These are phyloP conservation scores for Darevskia nairensis DNA, from an alignment of 2,797 vertebrate species.

Conservation along the genomic window DNA sequence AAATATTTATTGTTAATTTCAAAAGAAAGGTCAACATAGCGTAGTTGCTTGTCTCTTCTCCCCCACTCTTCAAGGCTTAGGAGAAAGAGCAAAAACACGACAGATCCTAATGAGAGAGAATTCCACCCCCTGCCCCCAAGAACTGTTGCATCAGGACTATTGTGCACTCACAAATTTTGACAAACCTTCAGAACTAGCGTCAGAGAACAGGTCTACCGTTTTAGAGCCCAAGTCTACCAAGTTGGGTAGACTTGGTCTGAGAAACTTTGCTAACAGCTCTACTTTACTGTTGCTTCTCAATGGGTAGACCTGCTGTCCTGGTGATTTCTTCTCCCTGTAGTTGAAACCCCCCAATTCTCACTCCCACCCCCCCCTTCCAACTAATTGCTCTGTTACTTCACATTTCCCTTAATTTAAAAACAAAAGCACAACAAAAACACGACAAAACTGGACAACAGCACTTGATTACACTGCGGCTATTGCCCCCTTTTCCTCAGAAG, in stretches of 20 bases:
- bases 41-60: constrained; percentile 35
- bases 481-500: background rate
- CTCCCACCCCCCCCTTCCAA: background rate
- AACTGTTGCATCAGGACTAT: constrained; percentile 39
- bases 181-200: background rate
- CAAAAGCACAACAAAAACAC: background rate
- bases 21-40: constrained; percentile 19
- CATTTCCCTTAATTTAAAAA: background rate
- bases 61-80: constrained; percentile 36
- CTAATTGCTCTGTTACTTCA: background rate
- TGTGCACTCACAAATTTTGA: background rate
- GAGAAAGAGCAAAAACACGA: constrained; percentile 47
- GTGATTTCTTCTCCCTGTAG: background rate
- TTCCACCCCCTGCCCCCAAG: background rate
- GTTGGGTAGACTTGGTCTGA: too few relatives aligned
- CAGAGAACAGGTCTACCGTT: background rate
- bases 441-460: background rate
- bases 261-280: too few relatives aligned
- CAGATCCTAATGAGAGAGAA: constrained; percentile 47
- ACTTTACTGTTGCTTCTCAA: background rate
- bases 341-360: background rate
- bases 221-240: background rate
- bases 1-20: constrained; percentile 34
- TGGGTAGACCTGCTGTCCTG: background rate
- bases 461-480: background rate